These are phyloP conservation scores for Euwallacea fornicatus DNA, from an alignment of 1,140 invertebrate species.

Conservation along the genomic window DNA sequence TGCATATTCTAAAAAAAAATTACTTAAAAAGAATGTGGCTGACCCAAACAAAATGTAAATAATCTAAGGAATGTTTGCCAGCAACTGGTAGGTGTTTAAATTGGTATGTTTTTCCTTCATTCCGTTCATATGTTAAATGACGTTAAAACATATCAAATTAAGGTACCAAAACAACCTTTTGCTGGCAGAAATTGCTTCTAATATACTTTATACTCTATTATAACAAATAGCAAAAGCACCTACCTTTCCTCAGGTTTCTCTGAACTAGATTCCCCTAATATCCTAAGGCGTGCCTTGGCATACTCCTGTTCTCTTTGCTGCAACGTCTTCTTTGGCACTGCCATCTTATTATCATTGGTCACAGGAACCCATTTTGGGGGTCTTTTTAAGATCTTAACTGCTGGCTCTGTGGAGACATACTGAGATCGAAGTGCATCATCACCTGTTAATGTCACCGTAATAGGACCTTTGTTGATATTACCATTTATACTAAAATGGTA, in stretches of 20 bases:
- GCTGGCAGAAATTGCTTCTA: neutral
- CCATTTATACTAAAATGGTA: slow-evolving; percentile 42
- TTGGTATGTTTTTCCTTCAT: neutral
- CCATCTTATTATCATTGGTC: slow-evolving; percentile 66
- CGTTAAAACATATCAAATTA: neutral
- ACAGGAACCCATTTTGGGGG: slow-evolving; percentile 60
- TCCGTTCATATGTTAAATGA: neutral
- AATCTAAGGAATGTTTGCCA: neutral
- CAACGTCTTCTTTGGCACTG: slow-evolving; percentile 79
- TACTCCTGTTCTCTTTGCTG: slow-evolving; percentile 88
- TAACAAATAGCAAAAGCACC: slow-evolving; percentile 33
- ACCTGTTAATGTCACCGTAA: slow-evolving; percentile 50
- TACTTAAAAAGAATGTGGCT: neutral
- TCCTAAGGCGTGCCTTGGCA: slow-evolving; percentile 79
- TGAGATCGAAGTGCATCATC: slow-evolving; percentile 53
- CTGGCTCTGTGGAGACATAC: slow-evolving; percentile 67
- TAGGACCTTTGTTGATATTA: slow-evolving; percentile 42
- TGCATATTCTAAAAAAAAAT: slow-evolving; percentile 44
- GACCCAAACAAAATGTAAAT: neutral
- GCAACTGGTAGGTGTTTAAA: neutral
- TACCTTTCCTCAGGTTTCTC: slow-evolving; percentile 70
- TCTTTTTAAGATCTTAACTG: slow-evolving; percentile 81
- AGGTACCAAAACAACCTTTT: neutral
- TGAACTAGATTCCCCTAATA: slow-evolving; percentile 79
- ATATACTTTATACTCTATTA: neutral